These are phyloP conservation scores for Poicephalus meyeri DNA, from an alignment of 2,113 vertebrate species.

Conservation along the genomic window DNA sequence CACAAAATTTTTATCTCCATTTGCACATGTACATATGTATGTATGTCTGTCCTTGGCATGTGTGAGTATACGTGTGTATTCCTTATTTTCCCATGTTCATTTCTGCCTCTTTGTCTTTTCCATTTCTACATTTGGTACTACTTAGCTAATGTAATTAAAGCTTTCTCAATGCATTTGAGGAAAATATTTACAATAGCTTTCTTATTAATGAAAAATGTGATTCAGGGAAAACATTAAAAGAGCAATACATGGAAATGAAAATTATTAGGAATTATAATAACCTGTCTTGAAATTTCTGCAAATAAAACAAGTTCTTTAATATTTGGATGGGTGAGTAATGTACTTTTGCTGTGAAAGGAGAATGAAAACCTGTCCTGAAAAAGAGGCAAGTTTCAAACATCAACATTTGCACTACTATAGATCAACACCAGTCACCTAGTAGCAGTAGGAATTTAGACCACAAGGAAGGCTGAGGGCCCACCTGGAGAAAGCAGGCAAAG, in stretches of 20 bases:
- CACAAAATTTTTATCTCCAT: not conserved
- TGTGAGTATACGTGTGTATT: not conserved
- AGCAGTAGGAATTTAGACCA: not conserved
- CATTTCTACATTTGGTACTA: not conserved
- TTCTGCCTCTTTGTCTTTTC: not conserved
- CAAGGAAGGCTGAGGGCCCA: not conserved
- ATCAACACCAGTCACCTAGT: not conserved
- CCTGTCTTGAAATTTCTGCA: not conserved
- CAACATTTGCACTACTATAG: not conserved
- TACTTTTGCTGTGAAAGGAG: not conserved
- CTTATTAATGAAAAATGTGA: not conserved
- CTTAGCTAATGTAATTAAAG: not conserved
- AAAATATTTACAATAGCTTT: not conserved
- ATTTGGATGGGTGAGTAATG: not conserved
- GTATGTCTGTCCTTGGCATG: not conserved
- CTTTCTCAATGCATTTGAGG: not conserved
- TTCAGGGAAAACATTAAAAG: not conserved
- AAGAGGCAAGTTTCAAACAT: not conserved
- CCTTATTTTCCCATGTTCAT: rapidly evolving
- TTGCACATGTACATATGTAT: not conserved
- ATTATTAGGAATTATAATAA: not conserved
- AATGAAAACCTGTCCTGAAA: not conserved
- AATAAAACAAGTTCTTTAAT: not conserved
- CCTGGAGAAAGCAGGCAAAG: not conserved
- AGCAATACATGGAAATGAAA: not conserved